These are phyloP conservation scores for Channa argus DNA, from an alignment of 2,113 vertebrate genomes.

Conservation along the genomic window DNA sequence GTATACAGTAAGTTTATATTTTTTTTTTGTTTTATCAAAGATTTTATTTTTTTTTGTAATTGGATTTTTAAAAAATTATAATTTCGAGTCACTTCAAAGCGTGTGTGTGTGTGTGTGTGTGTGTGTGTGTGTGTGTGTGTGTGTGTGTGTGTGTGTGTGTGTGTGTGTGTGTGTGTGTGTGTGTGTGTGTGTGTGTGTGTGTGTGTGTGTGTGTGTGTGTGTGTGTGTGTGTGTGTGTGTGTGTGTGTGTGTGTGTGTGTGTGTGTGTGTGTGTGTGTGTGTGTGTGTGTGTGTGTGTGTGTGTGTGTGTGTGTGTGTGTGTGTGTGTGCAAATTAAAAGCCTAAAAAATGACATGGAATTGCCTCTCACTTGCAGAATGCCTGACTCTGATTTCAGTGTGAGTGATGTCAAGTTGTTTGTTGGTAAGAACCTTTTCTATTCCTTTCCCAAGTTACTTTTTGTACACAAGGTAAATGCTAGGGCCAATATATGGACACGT, in stretches of 20 bases:
- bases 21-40: neutral
- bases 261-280: neutral
- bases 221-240: neutral
- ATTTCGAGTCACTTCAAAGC: neutral
- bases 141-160: neutral
- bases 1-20: constrained; percentile 90
- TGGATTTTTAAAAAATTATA: neutral
- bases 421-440: constrained; percentile 86
- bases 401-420: constrained; percentile 96
- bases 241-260: neutral
- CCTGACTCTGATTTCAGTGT: constrained; percentile 96
- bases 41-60: neutral
- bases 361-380: constrained; percentile 86
- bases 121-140: neutral
- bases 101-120: neutral
- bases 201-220: neutral
- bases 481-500: too few species aligned
- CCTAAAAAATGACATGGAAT: neutral
- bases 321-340: neutral
- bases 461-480: neutral
- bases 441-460: neutral
- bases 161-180: neutral
- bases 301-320: neutral
- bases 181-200: neutral
- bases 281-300: neutral